A percentile compares a stretch with the other conserved stretches of the same genome.
These are phyloP conservation scores for Neuroterus valhalla DNA, from an alignment of 1,140 invertebrate genomes.

Conservation along the genomic window DNA sequence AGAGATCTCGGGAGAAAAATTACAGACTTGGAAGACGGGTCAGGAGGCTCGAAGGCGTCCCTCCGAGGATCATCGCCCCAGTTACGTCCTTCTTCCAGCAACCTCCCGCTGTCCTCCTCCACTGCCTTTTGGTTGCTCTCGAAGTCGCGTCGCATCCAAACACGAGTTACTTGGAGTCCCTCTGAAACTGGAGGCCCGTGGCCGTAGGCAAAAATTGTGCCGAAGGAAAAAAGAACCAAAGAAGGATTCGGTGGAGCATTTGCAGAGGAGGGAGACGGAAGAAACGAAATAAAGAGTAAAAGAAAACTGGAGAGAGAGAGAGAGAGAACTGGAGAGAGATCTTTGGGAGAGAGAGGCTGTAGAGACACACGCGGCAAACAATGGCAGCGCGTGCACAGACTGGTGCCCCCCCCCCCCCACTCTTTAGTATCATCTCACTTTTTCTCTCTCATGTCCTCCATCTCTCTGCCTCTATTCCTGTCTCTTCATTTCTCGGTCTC, in stretches of 20 bases:
- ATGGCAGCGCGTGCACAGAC: conserved; percentile 71
- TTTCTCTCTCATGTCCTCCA: conserved; percentile 20
- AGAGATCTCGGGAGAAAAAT: conserved; percentile 40
- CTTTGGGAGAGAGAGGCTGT: conserved; percentile 32
- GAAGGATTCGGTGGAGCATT: conserved; percentile 54
- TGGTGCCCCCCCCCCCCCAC: conserved; percentile 41
- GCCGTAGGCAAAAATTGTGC: conserved; percentile 62
- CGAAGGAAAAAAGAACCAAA: conserved; percentile 53
- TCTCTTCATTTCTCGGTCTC: conserved; percentile 32
- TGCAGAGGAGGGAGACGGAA: conserved; percentile 31
- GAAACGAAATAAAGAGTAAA: conserved; percentile 41
- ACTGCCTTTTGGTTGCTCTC: conserved; percentile 34
- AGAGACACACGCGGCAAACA: conserved; percentile 69
- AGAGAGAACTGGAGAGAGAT: conserved; percentile 54
- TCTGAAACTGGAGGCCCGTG: conserved; percentile 47
- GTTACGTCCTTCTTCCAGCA: conserved; percentile 68
- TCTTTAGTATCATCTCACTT: conserved; percentile 35
- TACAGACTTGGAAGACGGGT: conserved; percentile 50
- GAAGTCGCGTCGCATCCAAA: conserved; percentile 27
- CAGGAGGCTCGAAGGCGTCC: conserved; percentile 48
- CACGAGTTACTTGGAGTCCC: conserved; percentile 42
- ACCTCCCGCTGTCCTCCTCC: conserved; percentile 57
- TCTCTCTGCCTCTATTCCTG: conserved; percentile 20
- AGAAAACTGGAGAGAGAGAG: conserved; percentile 53
- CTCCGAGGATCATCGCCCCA: conserved; percentile 64